Evolutionary conservation across 64 coral and sea anemone genomes (phyloP).

Genomic region (Montipora cactus): DNA sequence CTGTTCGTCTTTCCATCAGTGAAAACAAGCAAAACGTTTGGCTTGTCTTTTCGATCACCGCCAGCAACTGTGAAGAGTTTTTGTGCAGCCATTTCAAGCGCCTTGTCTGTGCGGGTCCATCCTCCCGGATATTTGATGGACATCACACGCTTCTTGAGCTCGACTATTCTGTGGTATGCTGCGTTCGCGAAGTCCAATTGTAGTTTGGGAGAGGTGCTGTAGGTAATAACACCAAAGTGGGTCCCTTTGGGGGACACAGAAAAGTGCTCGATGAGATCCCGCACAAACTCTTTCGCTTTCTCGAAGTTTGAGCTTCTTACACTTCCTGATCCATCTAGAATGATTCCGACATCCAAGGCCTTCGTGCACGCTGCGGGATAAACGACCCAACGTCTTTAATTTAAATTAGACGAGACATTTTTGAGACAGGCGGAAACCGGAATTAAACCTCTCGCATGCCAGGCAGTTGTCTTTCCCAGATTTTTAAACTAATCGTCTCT

Average conservation of each 20-base stretch:
- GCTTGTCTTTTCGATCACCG: conserved; percentile 75
- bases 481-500: no score
- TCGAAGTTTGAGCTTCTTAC: conserved; percentile 43
- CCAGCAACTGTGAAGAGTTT: conserved; percentile 66
- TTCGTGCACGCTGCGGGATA: neutral
- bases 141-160: conserved; percentile 26
- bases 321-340: conserved; percentile 61
- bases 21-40: conserved; percentile 82
- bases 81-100: conserved; percentile 68
- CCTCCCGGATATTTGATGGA: conserved; percentile 52
- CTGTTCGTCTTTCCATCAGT: conserved; percentile 89
- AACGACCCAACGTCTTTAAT: no score
- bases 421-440: no score
- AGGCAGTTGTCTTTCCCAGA: no score
- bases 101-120: conserved; percentile 84
- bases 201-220: conserved; percentile 13
- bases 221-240: conserved; percentile 59
- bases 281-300: conserved; percentile 38
- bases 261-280: conserved; percentile 34
- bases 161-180: conserved; percentile 46
- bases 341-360: conserved; percentile 53
- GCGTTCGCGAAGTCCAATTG: conserved; percentile 49
- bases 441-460: no score
- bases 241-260: conserved; percentile 35
- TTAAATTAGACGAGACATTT: no score